Evolutionary conservation across 2,113 vertebrate species (phyloP).

Genomic region (Xerus inauris): DNA sequence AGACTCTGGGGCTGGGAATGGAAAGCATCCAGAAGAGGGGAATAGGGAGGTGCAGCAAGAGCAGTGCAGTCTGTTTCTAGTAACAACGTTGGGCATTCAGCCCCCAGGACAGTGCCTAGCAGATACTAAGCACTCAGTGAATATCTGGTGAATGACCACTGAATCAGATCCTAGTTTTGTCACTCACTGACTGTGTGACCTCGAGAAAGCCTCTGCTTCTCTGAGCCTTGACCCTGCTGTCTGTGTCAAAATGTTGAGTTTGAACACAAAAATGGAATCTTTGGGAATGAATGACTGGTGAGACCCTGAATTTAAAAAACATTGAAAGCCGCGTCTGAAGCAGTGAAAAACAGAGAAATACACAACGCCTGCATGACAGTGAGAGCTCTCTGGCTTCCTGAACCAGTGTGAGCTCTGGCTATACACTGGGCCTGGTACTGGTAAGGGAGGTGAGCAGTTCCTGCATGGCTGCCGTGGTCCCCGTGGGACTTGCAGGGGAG

Average conservation of each 20-base stretch:
- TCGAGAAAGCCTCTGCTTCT: slow-evolving; percentile 12
- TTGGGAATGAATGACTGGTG: background rate
- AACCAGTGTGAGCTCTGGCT: background rate
- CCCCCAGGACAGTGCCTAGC: background rate
- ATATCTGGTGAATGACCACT: background rate
- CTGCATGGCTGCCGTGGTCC: background rate
- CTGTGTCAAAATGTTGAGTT: background rate
- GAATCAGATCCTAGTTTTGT: background rate
- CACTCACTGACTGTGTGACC: background rate
- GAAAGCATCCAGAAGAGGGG: background rate
- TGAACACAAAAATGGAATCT: background rate
- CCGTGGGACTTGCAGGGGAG: background rate
- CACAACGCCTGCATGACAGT: background rate
- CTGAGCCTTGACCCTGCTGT: background rate
- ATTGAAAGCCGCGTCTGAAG: background rate
- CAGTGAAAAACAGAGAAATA: background rate
- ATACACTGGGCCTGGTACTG: background rate
- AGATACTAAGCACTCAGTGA: background rate
- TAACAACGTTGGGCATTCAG: background rate
- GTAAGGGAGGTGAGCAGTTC: background rate
- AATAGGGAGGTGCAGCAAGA: background rate
- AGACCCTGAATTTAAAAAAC: background rate
- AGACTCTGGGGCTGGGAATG: slow-evolving; percentile 40
- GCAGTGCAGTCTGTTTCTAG: background rate
- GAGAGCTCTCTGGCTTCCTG: background rate